Evolutionary conservation across 1,140 invertebrate genomes (phyloP).

Genomic region (Drosophila repleta): DNA sequence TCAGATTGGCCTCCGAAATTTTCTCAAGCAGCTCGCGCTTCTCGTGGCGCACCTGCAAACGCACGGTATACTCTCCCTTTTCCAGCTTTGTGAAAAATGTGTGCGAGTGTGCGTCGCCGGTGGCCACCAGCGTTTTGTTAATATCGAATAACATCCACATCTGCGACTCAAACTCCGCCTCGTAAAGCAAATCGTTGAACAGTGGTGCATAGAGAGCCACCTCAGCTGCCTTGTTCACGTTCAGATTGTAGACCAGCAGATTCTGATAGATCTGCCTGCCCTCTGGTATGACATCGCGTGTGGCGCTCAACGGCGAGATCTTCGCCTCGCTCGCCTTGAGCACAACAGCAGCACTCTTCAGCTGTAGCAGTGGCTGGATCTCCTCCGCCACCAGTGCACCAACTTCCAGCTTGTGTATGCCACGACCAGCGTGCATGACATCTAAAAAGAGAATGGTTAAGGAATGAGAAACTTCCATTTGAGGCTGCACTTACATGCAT

Average conservation of each 20-base stretch:
- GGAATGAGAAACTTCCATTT: background rate
- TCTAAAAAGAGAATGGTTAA: slow-evolving; percentile 43
- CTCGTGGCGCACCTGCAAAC: slow-evolving; percentile 95
- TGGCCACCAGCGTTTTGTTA: slow-evolving; percentile 94
- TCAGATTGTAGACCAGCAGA: slow-evolving; percentile 93
- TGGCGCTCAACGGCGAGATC: slow-evolving; percentile 88
- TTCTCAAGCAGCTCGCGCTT: slow-evolving; percentile 94
- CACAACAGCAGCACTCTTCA: slow-evolving; percentile 92
- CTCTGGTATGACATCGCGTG: slow-evolving; percentile 93
- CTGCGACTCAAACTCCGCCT: slow-evolving; percentile 97
- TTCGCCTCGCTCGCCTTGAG: slow-evolving; percentile 92
- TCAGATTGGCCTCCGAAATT: slow-evolving; percentile 90
- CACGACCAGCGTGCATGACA: slow-evolving; percentile 90
- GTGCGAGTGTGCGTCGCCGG: slow-evolving; percentile 96
- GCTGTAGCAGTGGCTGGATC: slow-evolving; percentile 88
- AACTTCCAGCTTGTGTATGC: slow-evolving; percentile 90
- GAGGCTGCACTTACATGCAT: slow-evolving; percentile 82
- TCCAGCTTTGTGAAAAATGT: slow-evolving; percentile 92
- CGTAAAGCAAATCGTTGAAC: slow-evolving; percentile 95
- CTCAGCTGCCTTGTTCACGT: slow-evolving; percentile 92
- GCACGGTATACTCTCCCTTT: slow-evolving; percentile 96
- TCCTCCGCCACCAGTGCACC: slow-evolving; percentile 91
- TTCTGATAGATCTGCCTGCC: slow-evolving; percentile 95
- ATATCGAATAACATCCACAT: slow-evolving; percentile 97
- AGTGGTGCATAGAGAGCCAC: slow-evolving; percentile 89